phyloP scores from a whole-genome alignment of 2,113 vertebrate genomes.

The Takifugu flavidus region DNA sequence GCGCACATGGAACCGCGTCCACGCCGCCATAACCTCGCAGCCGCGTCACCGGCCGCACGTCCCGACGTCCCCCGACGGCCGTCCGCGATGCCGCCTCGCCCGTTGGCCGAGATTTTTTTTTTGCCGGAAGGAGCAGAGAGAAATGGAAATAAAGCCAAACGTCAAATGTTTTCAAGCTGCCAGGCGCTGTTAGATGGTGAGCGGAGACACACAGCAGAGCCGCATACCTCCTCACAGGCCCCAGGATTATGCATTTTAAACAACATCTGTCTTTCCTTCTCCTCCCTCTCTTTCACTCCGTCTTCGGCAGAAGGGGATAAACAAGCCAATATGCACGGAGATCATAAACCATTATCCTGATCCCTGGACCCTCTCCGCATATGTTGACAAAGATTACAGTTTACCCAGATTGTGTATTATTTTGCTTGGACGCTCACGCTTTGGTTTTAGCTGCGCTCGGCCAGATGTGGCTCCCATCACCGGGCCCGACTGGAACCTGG shows the following conservation, averaged over 20 bases:
- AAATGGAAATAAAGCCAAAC: neutral
- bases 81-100: neutral
- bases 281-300: constrained; percentile 9
- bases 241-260: constrained; percentile 57
- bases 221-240: constrained; percentile 40
- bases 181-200: constrained; percentile 26
- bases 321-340: constrained; percentile 31
- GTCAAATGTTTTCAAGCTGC: constrained; percentile 26
- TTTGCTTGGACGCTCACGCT: constrained; percentile 29
- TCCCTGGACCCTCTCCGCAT: constrained; percentile 25
- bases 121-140: neutral
- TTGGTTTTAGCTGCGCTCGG: constrained; percentile 33
- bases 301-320: constrained; percentile 15
- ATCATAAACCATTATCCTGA: constrained; percentile 43
- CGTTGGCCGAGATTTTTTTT: neutral
- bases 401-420: constrained; percentile 34
- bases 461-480: constrained; percentile 35
- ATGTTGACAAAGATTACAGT: constrained; percentile 38
- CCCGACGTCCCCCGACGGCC: neutral
- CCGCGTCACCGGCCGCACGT: no score
- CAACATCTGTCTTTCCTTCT: constrained; percentile 47
- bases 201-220: constrained; percentile 46
- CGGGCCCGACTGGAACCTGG: neutral
- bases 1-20: no score
- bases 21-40: no score